Base-by-base conservation (phyloP, 92 coral and sea anemone species). In the Pocillopora grandis region DNA sequence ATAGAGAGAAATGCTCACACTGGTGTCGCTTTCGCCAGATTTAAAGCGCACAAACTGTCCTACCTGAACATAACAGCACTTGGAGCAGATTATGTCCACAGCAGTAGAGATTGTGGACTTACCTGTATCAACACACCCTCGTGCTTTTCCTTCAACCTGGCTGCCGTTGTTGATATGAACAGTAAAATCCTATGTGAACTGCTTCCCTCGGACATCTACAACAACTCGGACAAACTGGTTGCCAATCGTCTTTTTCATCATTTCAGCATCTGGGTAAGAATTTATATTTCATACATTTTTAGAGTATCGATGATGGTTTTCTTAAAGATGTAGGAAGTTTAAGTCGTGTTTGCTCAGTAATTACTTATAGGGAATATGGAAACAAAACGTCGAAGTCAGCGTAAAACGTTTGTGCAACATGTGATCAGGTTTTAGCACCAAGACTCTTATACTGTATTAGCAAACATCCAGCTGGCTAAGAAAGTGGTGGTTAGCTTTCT, bases 151-250 rank as follows among this genome's bases (percentile, higher is more conserved):
- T 70, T 70, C 19, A 70, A 70, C 57, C 57, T 70, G 23, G 74
- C 74, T 33, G 74, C 74, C 17, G 16, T 33, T 16, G 16, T 16
- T 7, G 74, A 70, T 35, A 33, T 36, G 55, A 70, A 70, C 23
- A 55, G 74, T 9, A 70, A 20, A 37, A 37, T 75, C 19, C 52
- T 75, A 31, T 57, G 78, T 75, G 78, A 75, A 10, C 65, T 75
- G n/a, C 78, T 75, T 18, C 48, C 63, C 13, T 75, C 78, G 36
- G 74, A 70, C 21, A 70, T 35, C 21, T 36, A 14, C 74, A 70
- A 70, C 74, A 70, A 70, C 21, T 75, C 65, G 49, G 52, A 75
- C 78, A 75, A 75, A 62, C 58, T 75, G n/a, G n/a, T 75, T 17
- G 42, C 64, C 3, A 75, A n/a, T n/a, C 63, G 58, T 19, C 7